phyloP scores from a whole-genome alignment of 2,888 invertebrate genomes.

The Napeogenes inachia region DNA sequence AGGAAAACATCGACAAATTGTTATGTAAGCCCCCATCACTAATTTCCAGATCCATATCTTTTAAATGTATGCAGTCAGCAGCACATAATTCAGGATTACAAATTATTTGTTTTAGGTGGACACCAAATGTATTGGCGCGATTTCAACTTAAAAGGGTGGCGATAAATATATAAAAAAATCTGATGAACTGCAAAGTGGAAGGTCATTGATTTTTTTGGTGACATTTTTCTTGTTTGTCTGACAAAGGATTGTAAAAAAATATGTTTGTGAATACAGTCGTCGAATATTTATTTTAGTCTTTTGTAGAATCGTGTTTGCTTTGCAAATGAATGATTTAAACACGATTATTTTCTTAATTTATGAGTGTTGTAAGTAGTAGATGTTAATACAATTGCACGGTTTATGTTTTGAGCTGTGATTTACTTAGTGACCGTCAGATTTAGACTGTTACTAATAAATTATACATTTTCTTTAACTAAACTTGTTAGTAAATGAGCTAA shows the following conservation, averaged over 20 bases:
- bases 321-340: constrained; percentile 63
- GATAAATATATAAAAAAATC: constrained; percentile 68
- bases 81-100: constrained; percentile 77
- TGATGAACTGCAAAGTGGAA: constrained; percentile 60
- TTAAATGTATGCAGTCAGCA: constrained; percentile 77
- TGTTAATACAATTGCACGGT: constrained; percentile 24
- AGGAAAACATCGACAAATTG: constrained; percentile 38
- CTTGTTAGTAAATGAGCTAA: not conserved
- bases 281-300: constrained; percentile 54
- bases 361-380: constrained; percentile 35
- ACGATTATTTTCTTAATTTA: constrained; percentile 50
- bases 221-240: constrained; percentile 60
- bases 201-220: constrained; percentile 44
- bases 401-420: constrained; percentile 19
- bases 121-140: constrained; percentile 73
- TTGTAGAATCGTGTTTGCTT: constrained; percentile 45
- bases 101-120: constrained; percentile 77
- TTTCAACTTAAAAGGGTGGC: constrained; percentile 72
- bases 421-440: constrained; percentile 8
- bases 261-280: constrained; percentile 54
- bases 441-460: constrained; percentile 11
- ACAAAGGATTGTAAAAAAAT: constrained; percentile 61
- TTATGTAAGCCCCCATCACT: constrained; percentile 48
- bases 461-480: not conserved
- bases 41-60: constrained; percentile 73